Conservation (phyloP, 2,113 vertebrate species). For the Tragelaphus buxtoni region DNA sequence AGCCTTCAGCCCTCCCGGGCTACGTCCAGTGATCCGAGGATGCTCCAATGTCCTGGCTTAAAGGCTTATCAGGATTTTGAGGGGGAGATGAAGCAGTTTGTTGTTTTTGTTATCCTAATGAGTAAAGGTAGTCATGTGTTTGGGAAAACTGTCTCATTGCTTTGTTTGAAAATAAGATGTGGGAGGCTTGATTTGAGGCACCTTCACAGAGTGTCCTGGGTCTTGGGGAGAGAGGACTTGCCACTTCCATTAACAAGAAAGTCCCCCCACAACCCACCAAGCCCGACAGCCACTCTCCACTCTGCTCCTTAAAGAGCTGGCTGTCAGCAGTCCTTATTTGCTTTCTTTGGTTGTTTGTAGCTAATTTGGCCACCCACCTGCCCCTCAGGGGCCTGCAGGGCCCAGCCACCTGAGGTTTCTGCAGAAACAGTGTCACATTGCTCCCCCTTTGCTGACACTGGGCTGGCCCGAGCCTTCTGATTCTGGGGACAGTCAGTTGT, state of each 20-base stretch:
- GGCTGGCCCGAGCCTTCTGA: background rate
- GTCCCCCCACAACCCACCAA: background rate
- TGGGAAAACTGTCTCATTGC: slow-evolving; percentile 64
- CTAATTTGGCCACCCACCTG: background rate
- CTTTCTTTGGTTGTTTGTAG: background rate
- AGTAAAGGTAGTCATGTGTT: slow-evolving; percentile 51
- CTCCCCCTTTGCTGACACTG: background rate
- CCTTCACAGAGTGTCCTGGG: background rate
- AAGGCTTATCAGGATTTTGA: slow-evolving; percentile 67
- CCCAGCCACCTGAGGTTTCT: background rate
- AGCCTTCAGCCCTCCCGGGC: background rate
- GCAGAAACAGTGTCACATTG: slow-evolving; percentile 36
- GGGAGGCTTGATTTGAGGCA: slow-evolving; percentile 52
- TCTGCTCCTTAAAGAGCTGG: background rate
- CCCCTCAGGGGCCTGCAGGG: background rate
- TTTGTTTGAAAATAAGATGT: slow-evolving; percentile 62
- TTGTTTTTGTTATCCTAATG: slow-evolving; percentile 55
- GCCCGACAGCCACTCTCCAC: fast-evolving
- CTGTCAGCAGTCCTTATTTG: background rate
- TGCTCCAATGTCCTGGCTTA: slow-evolving; percentile 56
- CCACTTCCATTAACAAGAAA: fast-evolving
- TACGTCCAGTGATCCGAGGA: background rate
- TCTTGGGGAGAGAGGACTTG: background rate
- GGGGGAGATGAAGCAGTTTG: slow-evolving; percentile 53
- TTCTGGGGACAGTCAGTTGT: slow-evolving; percentile 55